A percentile compares a stretch with the other conserved stretches of the same genome.
Evolutionary conservation across 2,888 invertebrate genomes (phyloP).

Genomic region (Cephalotes varians): DNA sequence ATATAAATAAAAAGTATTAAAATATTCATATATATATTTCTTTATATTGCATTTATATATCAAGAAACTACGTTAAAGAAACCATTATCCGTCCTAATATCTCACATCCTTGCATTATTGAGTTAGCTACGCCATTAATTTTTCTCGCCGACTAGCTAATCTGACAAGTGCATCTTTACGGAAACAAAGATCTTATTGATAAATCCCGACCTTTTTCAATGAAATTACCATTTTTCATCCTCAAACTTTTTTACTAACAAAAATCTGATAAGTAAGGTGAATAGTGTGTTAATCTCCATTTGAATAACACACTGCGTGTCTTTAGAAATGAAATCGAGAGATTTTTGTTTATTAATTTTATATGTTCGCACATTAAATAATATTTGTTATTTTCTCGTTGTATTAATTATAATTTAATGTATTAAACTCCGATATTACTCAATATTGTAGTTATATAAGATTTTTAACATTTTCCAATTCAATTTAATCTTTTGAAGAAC

Average conservation of each 20-base stretch:
- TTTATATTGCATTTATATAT: constrained; percentile 13
- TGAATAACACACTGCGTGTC: not conserved
- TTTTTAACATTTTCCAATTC: not conserved
- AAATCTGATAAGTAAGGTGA: constrained; percentile 24
- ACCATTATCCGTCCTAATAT: constrained; percentile 20
- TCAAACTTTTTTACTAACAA: constrained; percentile 3
- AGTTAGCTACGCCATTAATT: constrained; percentile 38
- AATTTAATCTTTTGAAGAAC: too few species aligned
- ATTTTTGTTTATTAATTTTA: constrained; percentile 12
- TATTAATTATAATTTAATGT: constrained; percentile 9
- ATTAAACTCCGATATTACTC: not conserved
- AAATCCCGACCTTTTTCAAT: constrained; percentile 1
- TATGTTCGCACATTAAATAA: not conserved
- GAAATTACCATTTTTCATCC: constrained; percentile 20
- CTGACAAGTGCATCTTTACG: constrained; percentile 43
- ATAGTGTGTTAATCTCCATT: not conserved
- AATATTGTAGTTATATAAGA: not conserved
- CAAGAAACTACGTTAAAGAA: constrained; percentile 7
- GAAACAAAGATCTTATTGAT: constrained; percentile 42
- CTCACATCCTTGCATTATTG: constrained; percentile 24
- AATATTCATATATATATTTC: constrained; percentile 13
- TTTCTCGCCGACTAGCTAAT: constrained; percentile 19
- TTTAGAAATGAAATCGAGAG: not conserved
- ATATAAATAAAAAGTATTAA: constrained; percentile 6
- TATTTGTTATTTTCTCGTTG: not conserved